Percentiles rank a stretch among this genome's conserved stretches.
Evolutionary conservation across 2,888 invertebrate genomes (phyloP).

Genomic region (Pandemis corylana): DNA sequence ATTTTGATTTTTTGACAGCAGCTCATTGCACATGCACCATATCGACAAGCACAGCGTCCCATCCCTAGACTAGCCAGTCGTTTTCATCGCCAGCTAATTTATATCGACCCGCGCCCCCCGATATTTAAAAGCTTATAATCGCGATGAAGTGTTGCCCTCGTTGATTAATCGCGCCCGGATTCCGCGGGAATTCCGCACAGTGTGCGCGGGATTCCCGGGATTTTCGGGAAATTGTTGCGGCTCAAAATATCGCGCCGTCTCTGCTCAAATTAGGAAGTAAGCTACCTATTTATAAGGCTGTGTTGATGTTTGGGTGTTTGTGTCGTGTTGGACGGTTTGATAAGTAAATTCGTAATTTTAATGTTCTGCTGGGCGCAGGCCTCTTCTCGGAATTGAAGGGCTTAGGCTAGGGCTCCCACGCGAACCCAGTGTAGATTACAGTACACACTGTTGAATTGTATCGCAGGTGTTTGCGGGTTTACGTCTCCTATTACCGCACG

Average conservation of each 20-base stretch:
- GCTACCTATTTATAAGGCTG: slow-evolving; percentile 39
- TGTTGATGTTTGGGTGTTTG: slow-evolving; percentile 33
- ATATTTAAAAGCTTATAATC: slow-evolving; percentile 83
- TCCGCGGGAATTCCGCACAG: slow-evolving; percentile 48
- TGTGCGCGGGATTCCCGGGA: slow-evolving; percentile 53
- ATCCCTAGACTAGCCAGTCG: slow-evolving; percentile 55
- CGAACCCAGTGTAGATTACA: too few relatives aligned
- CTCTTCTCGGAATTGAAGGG: too few relatives aligned
- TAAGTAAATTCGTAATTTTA: neutral
- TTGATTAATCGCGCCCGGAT: slow-evolving; percentile 74
- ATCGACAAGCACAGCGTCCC: slow-evolving; percentile 39
- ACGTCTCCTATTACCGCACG: too few relatives aligned
- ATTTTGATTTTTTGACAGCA: too few relatives aligned
- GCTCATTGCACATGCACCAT: neutral
- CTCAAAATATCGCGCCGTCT: slow-evolving; percentile 50
- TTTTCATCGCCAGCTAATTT: slow-evolving; percentile 81
- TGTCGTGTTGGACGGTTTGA: neutral
- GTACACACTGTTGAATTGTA: too few relatives aligned
- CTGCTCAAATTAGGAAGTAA: slow-evolving; percentile 43
- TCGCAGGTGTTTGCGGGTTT: too few relatives aligned
- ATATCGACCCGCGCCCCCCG: slow-evolving; percentile 74
- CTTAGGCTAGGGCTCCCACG: too few relatives aligned
- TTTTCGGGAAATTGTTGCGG: slow-evolving; percentile 51
- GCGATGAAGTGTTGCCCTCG: slow-evolving; percentile 78
- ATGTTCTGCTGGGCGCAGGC: neutral